phyloP scores from a whole-genome alignment of 2,797 vertebrate species.

The Crocidura indochinensis region DNA sequence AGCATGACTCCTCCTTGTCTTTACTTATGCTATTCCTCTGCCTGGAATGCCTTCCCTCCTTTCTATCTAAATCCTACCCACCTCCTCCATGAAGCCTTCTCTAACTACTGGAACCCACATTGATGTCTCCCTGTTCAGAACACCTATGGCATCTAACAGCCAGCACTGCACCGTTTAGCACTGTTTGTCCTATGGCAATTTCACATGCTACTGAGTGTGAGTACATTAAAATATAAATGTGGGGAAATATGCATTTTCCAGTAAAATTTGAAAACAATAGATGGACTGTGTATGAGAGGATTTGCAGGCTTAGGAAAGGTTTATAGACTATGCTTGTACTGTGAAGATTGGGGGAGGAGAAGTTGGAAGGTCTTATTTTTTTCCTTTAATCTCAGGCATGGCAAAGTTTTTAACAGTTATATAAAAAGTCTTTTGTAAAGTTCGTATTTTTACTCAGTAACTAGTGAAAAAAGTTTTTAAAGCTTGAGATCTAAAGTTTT shows the following conservation, averaged over 20 bases:
- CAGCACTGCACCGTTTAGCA: slow-evolving; percentile 87
- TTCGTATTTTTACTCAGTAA: slow-evolving; percentile 63
- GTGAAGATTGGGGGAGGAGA: slow-evolving; percentile 74
- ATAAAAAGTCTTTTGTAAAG: slow-evolving; percentile 59
- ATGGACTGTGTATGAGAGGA: slow-evolving; percentile 74
- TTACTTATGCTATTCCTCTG: slow-evolving; percentile 87
- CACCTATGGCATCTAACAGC: slow-evolving; percentile 87
- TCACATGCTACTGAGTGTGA: slow-evolving; percentile 88
- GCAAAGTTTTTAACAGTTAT: slow-evolving; percentile 68
- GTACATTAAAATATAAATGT: slow-evolving; percentile 87
- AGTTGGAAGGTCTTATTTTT: slow-evolving; percentile 37
- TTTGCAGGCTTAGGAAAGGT: slow-evolving; percentile 67
- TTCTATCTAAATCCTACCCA: slow-evolving; percentile 88
- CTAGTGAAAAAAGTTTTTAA: neutral
- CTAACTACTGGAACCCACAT: slow-evolving; percentile 86
- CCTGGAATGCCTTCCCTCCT: slow-evolving; percentile 87
- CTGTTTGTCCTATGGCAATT: slow-evolving; percentile 88
- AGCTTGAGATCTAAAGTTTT: slow-evolving; percentile 66
- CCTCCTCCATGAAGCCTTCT: slow-evolving; percentile 86
- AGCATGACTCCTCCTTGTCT: slow-evolving; percentile 87
- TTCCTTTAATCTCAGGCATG: slow-evolving; percentile 65
- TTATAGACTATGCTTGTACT: slow-evolving; percentile 69
- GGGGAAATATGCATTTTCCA: slow-evolving; percentile 85
- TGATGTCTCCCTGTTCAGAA: slow-evolving; percentile 87
- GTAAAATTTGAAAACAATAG: slow-evolving; percentile 78